These are phyloP conservation scores for Sarcophaga caerulescens DNA, from an alignment of 2,888 invertebrate genomes.

Conservation along the genomic window DNA sequence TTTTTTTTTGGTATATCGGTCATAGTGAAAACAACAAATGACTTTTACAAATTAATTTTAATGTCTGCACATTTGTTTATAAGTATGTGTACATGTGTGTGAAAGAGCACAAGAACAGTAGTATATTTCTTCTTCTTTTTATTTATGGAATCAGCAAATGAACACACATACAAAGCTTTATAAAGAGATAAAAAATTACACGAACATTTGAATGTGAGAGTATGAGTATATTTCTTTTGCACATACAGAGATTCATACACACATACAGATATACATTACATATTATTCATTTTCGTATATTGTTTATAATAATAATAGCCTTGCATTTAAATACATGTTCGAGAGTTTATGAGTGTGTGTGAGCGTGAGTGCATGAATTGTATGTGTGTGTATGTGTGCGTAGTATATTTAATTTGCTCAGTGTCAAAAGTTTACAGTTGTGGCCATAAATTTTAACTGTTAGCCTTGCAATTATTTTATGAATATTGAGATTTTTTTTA, in stretches of 20 bases:
- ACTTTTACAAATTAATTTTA: conserved; percentile 56
- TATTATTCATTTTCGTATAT: no score
- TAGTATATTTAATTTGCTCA: conserved; percentile 56
- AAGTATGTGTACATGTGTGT: neutral
- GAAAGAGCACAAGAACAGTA: neutral
- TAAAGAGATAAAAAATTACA: no score
- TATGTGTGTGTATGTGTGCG: neutral
- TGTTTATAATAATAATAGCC: no score
- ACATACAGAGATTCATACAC: no score
- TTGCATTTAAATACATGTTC: no score
- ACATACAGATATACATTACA: no score
- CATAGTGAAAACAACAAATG: conserved; percentile 36
- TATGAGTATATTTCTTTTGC: no score
- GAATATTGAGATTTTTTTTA: conserved; percentile 43
- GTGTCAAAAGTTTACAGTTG: conserved; percentile 63
- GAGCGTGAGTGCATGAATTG: neutral
- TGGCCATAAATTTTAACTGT: conserved; percentile 57
- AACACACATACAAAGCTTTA: no score
- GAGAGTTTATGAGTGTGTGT: neutral
- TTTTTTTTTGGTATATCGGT: neutral
- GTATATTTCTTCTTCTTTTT: no score
- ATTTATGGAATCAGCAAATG: no score
- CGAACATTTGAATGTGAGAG: no score
- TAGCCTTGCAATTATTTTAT: conserved; percentile 51
- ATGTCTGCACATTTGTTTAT: neutral